These are phyloP conservation scores for Porites lutea DNA, from an alignment of 64 coral and sea anemone genomes.

Conservation along the genomic window DNA sequence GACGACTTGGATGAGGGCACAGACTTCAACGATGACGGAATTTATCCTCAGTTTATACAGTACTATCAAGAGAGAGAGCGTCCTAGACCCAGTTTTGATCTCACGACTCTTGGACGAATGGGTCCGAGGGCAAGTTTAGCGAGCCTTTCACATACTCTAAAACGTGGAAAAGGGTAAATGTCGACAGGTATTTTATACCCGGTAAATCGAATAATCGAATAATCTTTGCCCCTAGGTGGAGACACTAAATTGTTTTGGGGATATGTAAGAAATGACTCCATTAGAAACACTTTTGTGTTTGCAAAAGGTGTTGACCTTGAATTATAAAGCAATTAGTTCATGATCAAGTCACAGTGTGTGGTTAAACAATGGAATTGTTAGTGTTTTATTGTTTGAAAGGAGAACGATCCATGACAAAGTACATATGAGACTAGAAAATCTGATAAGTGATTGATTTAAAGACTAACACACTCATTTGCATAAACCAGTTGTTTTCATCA, in stretches of 20 bases:
- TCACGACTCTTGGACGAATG: not conserved
- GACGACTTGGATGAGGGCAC: not conserved
- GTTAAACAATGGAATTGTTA: not conserved
- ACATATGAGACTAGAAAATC: not conserved
- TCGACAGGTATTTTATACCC: too few species aligned
- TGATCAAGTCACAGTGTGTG: not conserved
- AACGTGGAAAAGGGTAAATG: conserved; percentile 35
- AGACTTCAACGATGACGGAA: not conserved
- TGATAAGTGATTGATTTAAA: not conserved
- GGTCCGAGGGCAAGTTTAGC: conserved; percentile 20
- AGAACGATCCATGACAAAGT: not conserved
- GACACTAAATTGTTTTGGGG: not conserved
- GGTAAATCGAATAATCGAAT: too few species aligned
- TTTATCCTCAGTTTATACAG: conserved; percentile 22
- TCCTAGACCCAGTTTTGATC: conserved; percentile 23
- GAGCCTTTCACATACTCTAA: conserved; percentile 24
- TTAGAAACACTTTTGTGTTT: not conserved
- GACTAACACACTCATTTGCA: not conserved
- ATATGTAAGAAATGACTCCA: not conserved
- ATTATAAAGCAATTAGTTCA: conserved; percentile 7
- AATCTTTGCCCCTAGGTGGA: not conserved
- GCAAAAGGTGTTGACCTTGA: not conserved
- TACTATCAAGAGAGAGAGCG: conserved; percentile 15
- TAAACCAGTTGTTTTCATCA: not conserved
- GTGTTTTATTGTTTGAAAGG: not conserved